Conservation (phyloP, 2,113 vertebrate species). For the Entomyzon cyanotis region DNA sequence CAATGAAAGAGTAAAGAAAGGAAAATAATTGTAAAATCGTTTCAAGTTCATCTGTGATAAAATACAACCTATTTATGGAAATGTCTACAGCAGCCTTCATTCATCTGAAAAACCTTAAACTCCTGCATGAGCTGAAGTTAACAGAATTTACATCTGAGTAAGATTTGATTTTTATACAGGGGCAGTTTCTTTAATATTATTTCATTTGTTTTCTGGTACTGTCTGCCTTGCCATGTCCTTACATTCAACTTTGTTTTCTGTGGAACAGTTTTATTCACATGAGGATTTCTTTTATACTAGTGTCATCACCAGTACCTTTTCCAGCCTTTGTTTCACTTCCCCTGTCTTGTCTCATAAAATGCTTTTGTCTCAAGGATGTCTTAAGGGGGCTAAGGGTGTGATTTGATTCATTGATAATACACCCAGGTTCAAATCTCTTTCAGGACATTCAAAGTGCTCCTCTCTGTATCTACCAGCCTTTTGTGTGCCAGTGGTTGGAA, state of each 20-base stretch:
- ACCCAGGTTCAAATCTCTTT: not conserved
- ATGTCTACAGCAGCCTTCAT: not conserved
- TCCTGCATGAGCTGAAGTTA: not conserved
- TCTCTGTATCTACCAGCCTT: not conserved
- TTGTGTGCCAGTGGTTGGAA: not conserved
- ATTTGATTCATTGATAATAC: not conserved
- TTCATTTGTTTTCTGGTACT: constrained; percentile 13
- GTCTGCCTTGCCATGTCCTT: not conserved
- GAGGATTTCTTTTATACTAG: not conserved
- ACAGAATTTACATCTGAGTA: not conserved
- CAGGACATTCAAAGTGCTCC: not conserved
- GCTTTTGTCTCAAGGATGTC: not conserved
- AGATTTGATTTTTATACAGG: constrained; percentile 12
- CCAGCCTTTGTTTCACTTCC: not conserved
- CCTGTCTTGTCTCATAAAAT: not conserved
- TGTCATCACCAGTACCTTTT: not conserved
- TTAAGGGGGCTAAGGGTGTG: not conserved
- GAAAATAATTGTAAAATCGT: not conserved
- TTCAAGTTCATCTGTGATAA: not conserved
- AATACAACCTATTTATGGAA: not conserved
- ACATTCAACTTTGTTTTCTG: not conserved
- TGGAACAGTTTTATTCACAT: not conserved
- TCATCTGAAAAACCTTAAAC: not conserved
- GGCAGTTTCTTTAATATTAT: not conserved
- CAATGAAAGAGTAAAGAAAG: not conserved